A percentile compares a stretch with the other conserved stretches of the same genome.
Evolutionary conservation across 2,888 invertebrate species (phyloP).

Genomic region (Agrochola litura): DNA sequence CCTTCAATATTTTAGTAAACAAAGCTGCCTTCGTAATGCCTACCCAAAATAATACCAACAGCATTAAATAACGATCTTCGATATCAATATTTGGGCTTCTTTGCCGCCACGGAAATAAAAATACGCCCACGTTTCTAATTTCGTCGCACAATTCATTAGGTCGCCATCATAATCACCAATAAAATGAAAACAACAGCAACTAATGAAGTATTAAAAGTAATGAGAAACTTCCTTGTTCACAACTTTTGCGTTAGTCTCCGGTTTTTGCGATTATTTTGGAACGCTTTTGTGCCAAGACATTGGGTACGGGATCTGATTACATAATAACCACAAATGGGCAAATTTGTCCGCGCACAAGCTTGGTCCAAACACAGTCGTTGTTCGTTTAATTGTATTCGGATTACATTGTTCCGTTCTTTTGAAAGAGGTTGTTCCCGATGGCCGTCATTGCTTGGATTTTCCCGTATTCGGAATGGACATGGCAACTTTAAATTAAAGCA

Average conservation of each 20-base stretch:
- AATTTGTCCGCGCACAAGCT: constrained; percentile 33
- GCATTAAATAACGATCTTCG: constrained; percentile 43
- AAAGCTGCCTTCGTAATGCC: constrained; percentile 34
- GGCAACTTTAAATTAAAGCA: constrained; percentile 38
- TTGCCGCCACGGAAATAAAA: constrained; percentile 27
- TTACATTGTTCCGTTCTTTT: constrained; percentile 33
- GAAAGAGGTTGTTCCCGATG: constrained; percentile 17
- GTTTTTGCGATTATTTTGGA: constrained; percentile 45
- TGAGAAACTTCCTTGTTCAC: constrained; percentile 35
- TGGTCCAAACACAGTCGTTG: constrained; percentile 28
- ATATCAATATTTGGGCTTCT: constrained; percentile 33
- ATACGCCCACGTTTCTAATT: constrained; percentile 23
- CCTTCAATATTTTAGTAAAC: constrained; percentile 55
- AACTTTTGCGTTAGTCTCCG: constrained; percentile 32
- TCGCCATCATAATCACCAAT: constrained; percentile 39
- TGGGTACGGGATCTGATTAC: constrained; percentile 50
- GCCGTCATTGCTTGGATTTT: constrained; percentile 13
- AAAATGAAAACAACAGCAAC: constrained; percentile 49
- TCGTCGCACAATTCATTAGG: constrained; percentile 43
- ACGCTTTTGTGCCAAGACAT: constrained; percentile 49
- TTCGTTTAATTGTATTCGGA: constrained; percentile 36
- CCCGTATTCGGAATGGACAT: constrained; percentile 29
- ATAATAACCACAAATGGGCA: constrained; percentile 51
- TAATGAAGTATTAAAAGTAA: constrained; percentile 43
- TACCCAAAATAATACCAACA: constrained; percentile 27